Evolutionary conservation across 2,797 vertebrate species (phyloP), one percentile per base, ranked within the genome.

Genomic region (Rhadinocentrus ornatus): DNA sequence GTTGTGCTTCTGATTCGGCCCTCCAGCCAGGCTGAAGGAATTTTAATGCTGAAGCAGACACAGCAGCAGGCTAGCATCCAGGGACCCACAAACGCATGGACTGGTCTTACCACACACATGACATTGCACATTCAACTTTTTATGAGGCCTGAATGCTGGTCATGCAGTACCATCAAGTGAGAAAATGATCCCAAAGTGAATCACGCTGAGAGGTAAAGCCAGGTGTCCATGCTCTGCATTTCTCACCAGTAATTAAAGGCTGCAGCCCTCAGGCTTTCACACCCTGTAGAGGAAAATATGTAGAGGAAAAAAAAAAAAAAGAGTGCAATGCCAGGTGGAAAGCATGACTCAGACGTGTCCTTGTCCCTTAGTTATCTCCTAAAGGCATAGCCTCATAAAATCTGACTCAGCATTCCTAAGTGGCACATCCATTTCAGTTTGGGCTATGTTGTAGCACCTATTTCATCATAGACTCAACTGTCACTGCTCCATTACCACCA

Each of bases 221-320:
- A 89, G 90, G 90, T 90, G 90, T 88, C 84, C 58, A 57, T 68
- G 77, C 74, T 81, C 78, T 73, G 75, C 82, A 70, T 86, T 80
- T 61, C 87, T 87, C 85, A 82, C 84, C 84, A 86, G 90, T 92
- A 89, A 91, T 93, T 92, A 93, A 86, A 18, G 82, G 84, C 68
- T 24, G 39, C 66, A 83, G 71, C 83, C 91, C 80, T 52, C 44
- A 69, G 81, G 90, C 85, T 78, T 77, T 72, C 64, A 35, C 78
- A 83, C 62, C 83, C 81, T 52, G 66, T 24, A 69, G 79, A 85
- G 70, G 64, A 66, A 54, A 74, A 41, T 35, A 61, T 34, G 64
- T 50, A 72, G 75, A 60, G 48, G 62, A 57, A 52, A 46, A 61
- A 66, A 46, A 32, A 65, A 57, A 52, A 46, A 61, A 66, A 46